Evolutionary conservation across 2,888 invertebrate genomes (phyloP).

Genomic region (Drosophila incognita): DNA sequence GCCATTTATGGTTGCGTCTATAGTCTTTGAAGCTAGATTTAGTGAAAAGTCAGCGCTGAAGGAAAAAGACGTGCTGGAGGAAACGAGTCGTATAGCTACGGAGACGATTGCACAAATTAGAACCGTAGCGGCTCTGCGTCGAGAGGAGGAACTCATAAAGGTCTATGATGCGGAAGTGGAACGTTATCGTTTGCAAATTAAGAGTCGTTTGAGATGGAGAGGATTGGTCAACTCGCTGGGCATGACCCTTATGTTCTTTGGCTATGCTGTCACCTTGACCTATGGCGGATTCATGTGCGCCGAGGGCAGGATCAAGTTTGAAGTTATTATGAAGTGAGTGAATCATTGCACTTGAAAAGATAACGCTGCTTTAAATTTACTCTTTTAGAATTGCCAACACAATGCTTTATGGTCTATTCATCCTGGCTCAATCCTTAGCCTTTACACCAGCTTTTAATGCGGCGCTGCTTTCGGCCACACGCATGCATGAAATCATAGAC

Average conservation of each 20-base stretch:
- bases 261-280: conserved; percentile 89
- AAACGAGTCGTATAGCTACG: conserved; percentile 89
- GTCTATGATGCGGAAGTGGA: conserved; percentile 87
- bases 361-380: conserved; percentile 2
- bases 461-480: conserved; percentile 89
- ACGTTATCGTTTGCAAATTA: conserved; percentile 85
- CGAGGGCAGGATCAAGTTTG: conserved; percentile 87
- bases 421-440: conserved; percentile 91
- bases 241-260: conserved; percentile 89
- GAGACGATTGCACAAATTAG: conserved; percentile 90
- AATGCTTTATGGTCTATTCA: conserved; percentile 90
- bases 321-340: conserved; percentile 89
- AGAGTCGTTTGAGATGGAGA: conserved; percentile 87
- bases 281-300: conserved; percentile 90
- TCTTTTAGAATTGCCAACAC: conserved; percentile 89
- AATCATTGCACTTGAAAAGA: neutral
- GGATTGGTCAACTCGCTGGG: conserved; percentile 90
- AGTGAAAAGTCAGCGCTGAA: conserved; percentile 87
- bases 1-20: conserved; percentile 88
- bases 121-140: conserved; percentile 88
- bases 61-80: conserved; percentile 88
- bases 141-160: conserved; percentile 87
- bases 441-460: conserved; percentile 91
- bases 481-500: conserved; percentile 88
- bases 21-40: conserved; percentile 88